These are phyloP conservation scores for Mercenaria mercenaria DNA, from an alignment of 1,140 invertebrate genomes.

Conservation along the genomic window DNA sequence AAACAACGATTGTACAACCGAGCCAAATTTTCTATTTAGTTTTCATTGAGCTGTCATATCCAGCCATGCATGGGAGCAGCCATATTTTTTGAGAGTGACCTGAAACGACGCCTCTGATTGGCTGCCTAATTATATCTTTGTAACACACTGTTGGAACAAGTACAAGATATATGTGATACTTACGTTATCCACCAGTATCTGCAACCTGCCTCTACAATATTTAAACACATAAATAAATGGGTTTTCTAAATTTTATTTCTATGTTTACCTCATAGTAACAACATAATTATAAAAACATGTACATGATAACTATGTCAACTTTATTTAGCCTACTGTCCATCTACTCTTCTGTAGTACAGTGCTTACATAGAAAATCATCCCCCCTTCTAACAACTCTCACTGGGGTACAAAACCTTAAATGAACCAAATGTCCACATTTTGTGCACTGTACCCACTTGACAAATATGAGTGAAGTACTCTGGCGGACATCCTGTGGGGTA, in stretches of 20 bases:
- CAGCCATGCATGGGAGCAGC: slow-evolving; percentile 1
- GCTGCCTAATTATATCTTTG: not conserved
- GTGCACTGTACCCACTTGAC: slow-evolving; percentile 27
- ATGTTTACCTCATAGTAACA: not conserved
- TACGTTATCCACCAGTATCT: too few species aligned
- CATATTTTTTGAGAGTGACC: slow-evolving; percentile 6
- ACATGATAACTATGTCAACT: not conserved
- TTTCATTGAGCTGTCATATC: too few species aligned
- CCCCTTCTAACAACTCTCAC: slow-evolving; percentile 2
- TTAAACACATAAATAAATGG: not conserved
- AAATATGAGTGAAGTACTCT: slow-evolving; percentile 19
- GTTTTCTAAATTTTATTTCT: not conserved
- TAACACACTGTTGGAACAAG: not conserved
- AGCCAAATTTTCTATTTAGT: too few species aligned
- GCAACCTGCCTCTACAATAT: not conserved
- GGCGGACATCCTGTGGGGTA: slow-evolving; percentile 4
- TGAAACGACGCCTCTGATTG: slow-evolving; percentile 12
- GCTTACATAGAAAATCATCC: slow-evolving; percentile 4
- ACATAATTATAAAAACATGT: too few species aligned
- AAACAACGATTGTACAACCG: too few species aligned
- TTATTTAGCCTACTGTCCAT: not conserved
- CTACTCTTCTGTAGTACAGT: slow-evolving; percentile 3
- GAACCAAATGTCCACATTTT: slow-evolving; percentile 18
- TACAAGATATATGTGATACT: too few species aligned
- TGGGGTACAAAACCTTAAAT: not conserved